phyloP scores from a whole-genome alignment of 2,113 vertebrate genomes.

The Pseudorhombus dupliciocellatus region DNA sequence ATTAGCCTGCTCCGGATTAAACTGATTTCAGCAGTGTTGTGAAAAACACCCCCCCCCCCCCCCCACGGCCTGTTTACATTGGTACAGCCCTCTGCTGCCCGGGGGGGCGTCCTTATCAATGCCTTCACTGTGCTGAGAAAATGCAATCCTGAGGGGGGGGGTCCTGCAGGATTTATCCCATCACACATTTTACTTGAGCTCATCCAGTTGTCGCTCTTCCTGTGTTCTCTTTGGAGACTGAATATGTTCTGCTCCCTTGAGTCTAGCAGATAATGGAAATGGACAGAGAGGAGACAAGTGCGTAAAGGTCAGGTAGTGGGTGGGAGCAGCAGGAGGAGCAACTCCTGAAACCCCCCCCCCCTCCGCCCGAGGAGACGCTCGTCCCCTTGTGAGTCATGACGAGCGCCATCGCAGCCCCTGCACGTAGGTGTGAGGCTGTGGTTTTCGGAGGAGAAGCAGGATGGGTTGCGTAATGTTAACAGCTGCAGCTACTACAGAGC shows the following conservation, averaged over 20 bases:
- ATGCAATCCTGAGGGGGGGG: background rate
- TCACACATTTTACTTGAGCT: background rate
- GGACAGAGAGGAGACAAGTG: slow-evolving; percentile 5
- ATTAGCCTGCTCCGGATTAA: slow-evolving; percentile 39
- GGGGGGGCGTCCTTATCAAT: slow-evolving; percentile 21
- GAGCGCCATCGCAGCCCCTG: background rate
- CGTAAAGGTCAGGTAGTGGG: slow-evolving; percentile 53
- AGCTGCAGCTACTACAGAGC: background rate
- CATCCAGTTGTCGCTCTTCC: no score
- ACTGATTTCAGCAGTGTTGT: slow-evolving; percentile 22
- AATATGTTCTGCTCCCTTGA: background rate
- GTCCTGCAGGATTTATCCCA: background rate
- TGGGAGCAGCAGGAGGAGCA: slow-evolving; percentile 10
- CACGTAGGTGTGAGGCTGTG: slow-evolving; percentile 5
- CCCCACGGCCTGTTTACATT: slow-evolving; percentile 19
- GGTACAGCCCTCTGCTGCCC: slow-evolving; percentile 19
- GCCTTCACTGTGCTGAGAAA: slow-evolving; percentile 18
- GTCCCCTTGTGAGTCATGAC: slow-evolving; percentile 12
- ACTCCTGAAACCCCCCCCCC: slow-evolving; percentile 3
- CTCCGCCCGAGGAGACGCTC: background rate
- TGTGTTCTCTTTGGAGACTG: no score
- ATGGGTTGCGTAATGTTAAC: slow-evolving; percentile 11
- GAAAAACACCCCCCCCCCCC: background rate
- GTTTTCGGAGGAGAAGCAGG: slow-evolving; percentile 7
- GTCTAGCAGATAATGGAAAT: slow-evolving; percentile 13